Evolutionary conservation across 2,113 vertebrate species (phyloP), one percentile per base, ranked within the genome.

Genomic region (Lipophrys pholis): DNA sequence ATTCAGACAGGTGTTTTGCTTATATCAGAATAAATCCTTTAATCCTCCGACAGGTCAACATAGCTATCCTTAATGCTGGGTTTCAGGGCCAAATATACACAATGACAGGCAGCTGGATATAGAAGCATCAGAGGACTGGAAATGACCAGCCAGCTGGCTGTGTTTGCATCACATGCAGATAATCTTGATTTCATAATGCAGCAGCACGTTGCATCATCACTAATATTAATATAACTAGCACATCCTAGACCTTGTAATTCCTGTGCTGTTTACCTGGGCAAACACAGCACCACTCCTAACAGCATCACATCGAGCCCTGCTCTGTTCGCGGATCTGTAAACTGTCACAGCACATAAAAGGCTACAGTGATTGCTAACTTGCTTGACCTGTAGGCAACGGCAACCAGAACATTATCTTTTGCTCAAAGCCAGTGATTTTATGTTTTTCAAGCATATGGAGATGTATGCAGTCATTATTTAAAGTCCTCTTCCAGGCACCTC

Each of bases 171-270:
- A 69, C 73, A 63, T 68, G 50, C 50, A 17, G 62, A 41, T 84
- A 78, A 83, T 87, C 77, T 82, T 80, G 69, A 75, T 89, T 89
- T 89, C 82, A 87, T 87, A 80, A 89, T 71, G 21, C 66, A 2
- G 16, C 35, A 36, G 65, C 39, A 60, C 1, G 42, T 86, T 88
- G 74, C 84, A 84, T 86, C 81, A 86, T 61, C 64, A 66, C 43
- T 52, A 62, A 69, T 21, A 77, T 65, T 76, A 74, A 82, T 75
- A 76, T 48, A 83, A 73, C 48, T 75, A 62, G 69, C 65, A 78
- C 41, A 70, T 67, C 52, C 43, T 36, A 39, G 59, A 48, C 50
- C 45, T 61, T 63, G 43, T 64, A 60, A 59, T 35, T 65, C 30
- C 49, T 67, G 9, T 8, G 7, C 45, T 57, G 7, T 67, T 56